Conservation (phyloP, 2,888 invertebrate species). For the Drosophila imparisetae region DNA sequence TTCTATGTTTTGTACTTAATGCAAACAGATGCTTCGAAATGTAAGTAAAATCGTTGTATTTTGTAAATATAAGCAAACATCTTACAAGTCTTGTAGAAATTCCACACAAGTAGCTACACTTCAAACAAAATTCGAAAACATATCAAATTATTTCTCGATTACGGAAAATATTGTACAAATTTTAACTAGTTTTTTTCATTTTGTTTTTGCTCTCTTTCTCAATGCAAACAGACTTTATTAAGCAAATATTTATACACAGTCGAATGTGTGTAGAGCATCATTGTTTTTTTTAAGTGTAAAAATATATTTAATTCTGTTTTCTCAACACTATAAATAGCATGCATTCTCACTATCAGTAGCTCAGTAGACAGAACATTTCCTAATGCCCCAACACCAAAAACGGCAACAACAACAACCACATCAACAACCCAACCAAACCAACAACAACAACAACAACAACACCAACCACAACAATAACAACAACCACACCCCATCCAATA, state of each 20-base stretch:
- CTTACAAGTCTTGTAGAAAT: slow-evolving; percentile 11
- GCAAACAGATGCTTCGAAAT: slow-evolving; percentile 84
- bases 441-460: background rate
- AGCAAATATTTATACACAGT: background rate
- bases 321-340: slow-evolving; percentile 35
- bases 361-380: slow-evolving; percentile 23
- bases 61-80: slow-evolving; percentile 26
- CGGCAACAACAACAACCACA: background rate
- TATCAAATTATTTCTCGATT: background rate
- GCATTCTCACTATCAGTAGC: slow-evolving; percentile 37
- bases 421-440: background rate
- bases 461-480: background rate
- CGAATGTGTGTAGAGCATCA: background rate
- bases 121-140: background rate
- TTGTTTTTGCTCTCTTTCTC: too few species aligned
- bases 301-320: background rate
- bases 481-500: background rate
- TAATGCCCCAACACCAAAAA: background rate
- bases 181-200: background rate
- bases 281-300: slow-evolving; percentile 1
- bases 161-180: background rate
- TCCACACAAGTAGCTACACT: slow-evolving; percentile 16
- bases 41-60: slow-evolving; percentile 79
- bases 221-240: background rate
- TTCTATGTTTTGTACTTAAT: slow-evolving; percentile 75